Evolutionary conservation across 1,140 invertebrate genomes (phyloP), one percentile per base, ranked within the genome.

Genomic region (Metopolophium dirhodum): DNA sequence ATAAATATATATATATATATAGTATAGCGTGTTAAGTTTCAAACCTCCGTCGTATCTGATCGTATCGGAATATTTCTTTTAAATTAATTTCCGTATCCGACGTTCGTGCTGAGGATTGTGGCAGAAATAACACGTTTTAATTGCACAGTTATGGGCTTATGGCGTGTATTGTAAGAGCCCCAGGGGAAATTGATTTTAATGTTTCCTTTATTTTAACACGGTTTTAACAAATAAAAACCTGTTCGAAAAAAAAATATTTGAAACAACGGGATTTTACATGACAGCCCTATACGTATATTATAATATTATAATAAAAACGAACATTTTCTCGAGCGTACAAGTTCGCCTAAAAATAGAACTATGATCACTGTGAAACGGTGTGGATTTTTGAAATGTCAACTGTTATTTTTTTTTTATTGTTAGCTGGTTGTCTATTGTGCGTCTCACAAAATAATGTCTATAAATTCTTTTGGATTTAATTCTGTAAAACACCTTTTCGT

Each of bases 401-500:
- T 49, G 30, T 51, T 87, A 26, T 45, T 45, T 45, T 30, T 26
- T 85, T 86, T 61, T 45, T 45, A 45, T 85, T 86, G 83, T 86
- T 47, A 86, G n/a, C 22, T n/a, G 6, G n/a, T 82, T 82, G 77
- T 37, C n/a, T 45, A 41, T 45, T 86, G 45, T 37, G n/a, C 20
- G 35, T 37, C 26, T 86, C 30, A 18, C 61, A n/a, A 68, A 68
- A n/a, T 85, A 45, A 86, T 49, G 47, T 35, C 47, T 49, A 18
- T 51, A 30, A 87, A 87, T 51, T n/a, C 18, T 87, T 87, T 87
- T 47, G 47, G 22, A 47, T 30, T 49, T 87, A 41, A 41, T 90
- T 91, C 30, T 57, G 35, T n/a, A 26, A 23, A 47, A 47, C 35
- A 68, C 57, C 89, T 77, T 91, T 91, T 77, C 51, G 41, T 91